Evolutionary conservation across 2,888 invertebrate species (phyloP).

Genomic region (Flexamia atlantica): DNA sequence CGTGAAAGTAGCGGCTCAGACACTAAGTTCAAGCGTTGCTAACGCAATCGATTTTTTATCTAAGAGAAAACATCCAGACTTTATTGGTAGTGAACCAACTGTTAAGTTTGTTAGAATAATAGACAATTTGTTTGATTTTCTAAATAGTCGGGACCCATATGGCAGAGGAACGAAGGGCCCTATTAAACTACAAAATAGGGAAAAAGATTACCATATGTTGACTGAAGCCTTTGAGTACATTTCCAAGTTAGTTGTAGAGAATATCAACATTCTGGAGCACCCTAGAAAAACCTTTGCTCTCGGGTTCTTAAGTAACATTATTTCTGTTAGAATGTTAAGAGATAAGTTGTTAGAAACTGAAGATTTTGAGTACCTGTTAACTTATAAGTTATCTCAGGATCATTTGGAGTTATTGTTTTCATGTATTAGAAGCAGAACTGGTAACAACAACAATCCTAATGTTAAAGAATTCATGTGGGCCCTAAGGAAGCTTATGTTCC

Average conservation of each 20-base stretch:
- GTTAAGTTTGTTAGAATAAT: conserved; percentile 33
- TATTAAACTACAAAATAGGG: neutral
- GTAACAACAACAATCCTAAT: conserved; percentile 41
- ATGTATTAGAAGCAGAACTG: conserved; percentile 37
- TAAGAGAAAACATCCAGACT: conserved; percentile 8
- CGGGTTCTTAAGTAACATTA: conserved; percentile 39
- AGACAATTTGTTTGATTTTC: conserved; percentile 23
- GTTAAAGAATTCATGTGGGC: conserved; percentile 40
- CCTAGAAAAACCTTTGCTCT: conserved; percentile 47
- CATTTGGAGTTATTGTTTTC: conserved; percentile 57
- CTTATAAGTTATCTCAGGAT: conserved; percentile 32
- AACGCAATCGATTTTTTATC: conserved; percentile 5
- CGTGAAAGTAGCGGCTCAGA: conserved; percentile 34
- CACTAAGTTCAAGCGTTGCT: conserved; percentile 36
- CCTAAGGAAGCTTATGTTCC: conserved; percentile 46
- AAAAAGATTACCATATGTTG: neutral
- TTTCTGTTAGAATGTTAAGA: conserved; percentile 1
- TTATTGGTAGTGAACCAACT: conserved; percentile 4
- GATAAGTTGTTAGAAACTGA: neutral
- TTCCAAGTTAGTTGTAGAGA: conserved; percentile 15
- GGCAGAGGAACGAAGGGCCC: conserved; percentile 36
- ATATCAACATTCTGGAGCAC: conserved; percentile 8
- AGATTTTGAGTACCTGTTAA: conserved; percentile 28
- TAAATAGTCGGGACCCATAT: conserved; percentile 29
- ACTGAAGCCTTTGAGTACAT: neutral